Conservation (phyloP, 2,797 vertebrate species). For the Ceryle rudis region DNA sequence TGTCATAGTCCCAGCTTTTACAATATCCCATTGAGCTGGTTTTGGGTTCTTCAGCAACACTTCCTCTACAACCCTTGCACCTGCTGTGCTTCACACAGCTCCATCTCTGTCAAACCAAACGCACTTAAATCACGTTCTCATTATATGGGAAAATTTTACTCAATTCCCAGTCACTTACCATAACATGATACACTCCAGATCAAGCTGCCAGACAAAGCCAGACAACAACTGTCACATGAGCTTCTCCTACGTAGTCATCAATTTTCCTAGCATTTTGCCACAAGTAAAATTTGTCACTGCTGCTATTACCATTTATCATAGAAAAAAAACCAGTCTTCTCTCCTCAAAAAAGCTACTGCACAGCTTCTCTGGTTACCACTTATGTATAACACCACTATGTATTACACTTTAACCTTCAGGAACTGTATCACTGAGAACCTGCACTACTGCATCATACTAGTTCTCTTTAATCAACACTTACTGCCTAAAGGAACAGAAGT, state of each 20-base stretch:
- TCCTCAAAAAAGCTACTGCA: neutral
- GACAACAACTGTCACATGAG: neutral
- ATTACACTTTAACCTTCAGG: neutral
- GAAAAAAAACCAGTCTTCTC: neutral
- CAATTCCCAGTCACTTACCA: neutral
- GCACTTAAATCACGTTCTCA: neutral
- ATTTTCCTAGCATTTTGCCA: neutral
- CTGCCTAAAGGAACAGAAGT: neutral
- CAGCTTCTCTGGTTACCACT: neutral
- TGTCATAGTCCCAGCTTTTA: neutral
- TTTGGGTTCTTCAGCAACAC: neutral
- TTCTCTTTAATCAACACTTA: neutral
- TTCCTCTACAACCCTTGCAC: too few relatives aligned
- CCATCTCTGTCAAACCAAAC: neutral
- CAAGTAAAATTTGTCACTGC: neutral
- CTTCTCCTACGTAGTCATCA: neutral
- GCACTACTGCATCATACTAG: neutral
- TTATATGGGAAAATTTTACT: neutral
- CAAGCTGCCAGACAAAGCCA: neutral
- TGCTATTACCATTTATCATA: neutral
- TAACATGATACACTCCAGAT: neutral
- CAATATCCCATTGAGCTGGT: rapidly evolving
- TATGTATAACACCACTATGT: too few relatives aligned
- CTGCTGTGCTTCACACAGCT: neutral
- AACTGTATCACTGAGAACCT: neutral